phyloP scores from a whole-genome alignment of 2,797 vertebrate genomes.

The Netta rufina region DNA sequence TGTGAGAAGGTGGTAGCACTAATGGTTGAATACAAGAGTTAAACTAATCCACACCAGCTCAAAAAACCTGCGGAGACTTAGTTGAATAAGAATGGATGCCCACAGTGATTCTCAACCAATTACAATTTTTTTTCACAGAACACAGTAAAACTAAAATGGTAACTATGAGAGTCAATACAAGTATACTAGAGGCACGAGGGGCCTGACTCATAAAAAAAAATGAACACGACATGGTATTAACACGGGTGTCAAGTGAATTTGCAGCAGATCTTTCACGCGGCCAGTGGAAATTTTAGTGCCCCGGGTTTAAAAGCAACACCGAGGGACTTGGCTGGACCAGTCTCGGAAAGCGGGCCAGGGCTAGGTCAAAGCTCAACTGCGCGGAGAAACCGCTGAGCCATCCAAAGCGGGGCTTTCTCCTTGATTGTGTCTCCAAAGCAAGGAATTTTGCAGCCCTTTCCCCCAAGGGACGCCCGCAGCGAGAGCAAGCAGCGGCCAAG shows the following conservation, averaged over 20 bases:
- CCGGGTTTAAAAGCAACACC: slow-evolving; percentile 40
- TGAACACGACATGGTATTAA: slow-evolving; percentile 80
- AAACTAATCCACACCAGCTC: slow-evolving; percentile 90
- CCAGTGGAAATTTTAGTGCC: slow-evolving; percentile 53
- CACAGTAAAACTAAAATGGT: slow-evolving; percentile 86
- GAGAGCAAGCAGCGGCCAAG: background rate
- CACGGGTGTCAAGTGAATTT: slow-evolving; percentile 76
- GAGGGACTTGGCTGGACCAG: slow-evolving; percentile 59
- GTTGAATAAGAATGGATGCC: slow-evolving; percentile 87
- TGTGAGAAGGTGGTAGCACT: slow-evolving; percentile 92
- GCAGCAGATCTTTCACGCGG: slow-evolving; percentile 68
- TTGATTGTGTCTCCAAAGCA: slow-evolving; percentile 27
- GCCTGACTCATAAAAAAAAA: slow-evolving; percentile 83
- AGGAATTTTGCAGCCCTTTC: slow-evolving; percentile 10
- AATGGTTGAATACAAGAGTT: slow-evolving; percentile 90
- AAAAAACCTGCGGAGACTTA: slow-evolving; percentile 88
- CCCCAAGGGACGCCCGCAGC: background rate
- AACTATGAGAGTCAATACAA: slow-evolving; percentile 90
- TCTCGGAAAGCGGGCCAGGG: slow-evolving; percentile 22
- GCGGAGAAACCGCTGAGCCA: background rate
- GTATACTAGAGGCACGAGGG: slow-evolving; percentile 85
- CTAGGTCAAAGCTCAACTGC: slow-evolving; percentile 19
- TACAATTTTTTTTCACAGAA: slow-evolving; percentile 89
- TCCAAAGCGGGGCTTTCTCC: slow-evolving; percentile 25
- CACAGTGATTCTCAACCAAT: slow-evolving; percentile 90